Conservation (phyloP, 2,113 vertebrate genomes). For the Phaethon lepturus region DNA sequence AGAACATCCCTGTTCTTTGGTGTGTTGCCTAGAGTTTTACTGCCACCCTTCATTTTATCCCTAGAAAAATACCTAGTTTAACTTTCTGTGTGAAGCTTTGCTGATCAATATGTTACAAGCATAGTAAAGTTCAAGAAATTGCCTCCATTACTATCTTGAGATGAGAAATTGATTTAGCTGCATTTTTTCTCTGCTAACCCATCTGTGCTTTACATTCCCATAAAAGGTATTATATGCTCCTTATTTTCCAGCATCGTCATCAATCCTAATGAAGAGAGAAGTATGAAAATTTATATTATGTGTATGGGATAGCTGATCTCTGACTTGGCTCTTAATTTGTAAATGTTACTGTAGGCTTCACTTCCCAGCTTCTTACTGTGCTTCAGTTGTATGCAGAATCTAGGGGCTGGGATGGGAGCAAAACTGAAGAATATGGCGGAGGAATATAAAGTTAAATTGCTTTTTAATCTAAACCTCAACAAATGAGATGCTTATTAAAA, state of each 20-base stretch:
- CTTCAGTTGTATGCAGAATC: background rate
- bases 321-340: slow-evolving; percentile 48
- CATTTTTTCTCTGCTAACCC: slow-evolving; percentile 45
- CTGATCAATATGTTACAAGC: slow-evolving; percentile 55
- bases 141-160: slow-evolving; percentile 55
- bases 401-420: background rate
- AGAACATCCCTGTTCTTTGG: background rate
- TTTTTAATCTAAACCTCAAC: background rate
- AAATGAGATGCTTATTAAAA: background rate
- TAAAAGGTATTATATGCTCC: slow-evolving; percentile 48
- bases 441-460: background rate
- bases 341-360: background rate
- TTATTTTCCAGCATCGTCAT: slow-evolving; percentile 46
- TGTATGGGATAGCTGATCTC: slow-evolving; percentile 20
- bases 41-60: background rate
- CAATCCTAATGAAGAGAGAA: slow-evolving; percentile 50
- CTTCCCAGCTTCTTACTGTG: background rate
- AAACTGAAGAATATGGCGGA: background rate
- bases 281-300: slow-evolving; percentile 7
- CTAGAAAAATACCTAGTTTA: slow-evolving; percentile 21
- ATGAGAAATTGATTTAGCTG: slow-evolving; percentile 69
- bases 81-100: background rate
- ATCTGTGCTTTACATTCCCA: slow-evolving; percentile 29
- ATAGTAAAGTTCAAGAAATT: slow-evolving; percentile 59
- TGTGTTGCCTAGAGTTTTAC: background rate